Conservation (phyloP, 2,797 vertebrate species). For the Pristis pectinata region DNA sequence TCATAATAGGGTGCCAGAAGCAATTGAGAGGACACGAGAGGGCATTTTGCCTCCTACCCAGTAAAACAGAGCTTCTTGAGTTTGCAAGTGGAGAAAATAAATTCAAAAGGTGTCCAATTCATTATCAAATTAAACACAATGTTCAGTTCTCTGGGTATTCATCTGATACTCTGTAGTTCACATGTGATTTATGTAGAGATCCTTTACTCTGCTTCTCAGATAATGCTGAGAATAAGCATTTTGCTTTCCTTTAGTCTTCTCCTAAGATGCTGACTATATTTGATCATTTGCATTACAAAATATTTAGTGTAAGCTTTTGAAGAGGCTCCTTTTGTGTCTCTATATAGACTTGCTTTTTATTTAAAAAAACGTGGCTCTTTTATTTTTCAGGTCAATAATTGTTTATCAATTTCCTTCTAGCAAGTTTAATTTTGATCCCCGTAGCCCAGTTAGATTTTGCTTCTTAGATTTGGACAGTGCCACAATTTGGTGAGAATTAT, state of each 20-base stretch:
- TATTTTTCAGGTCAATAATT: not conserved
- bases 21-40: not conserved
- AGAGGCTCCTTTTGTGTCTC: not conserved
- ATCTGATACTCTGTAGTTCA: not conserved
- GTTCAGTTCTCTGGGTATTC: not conserved
- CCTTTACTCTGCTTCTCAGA: not conserved
- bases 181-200: not conserved
- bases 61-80: not conserved
- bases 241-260: not conserved
- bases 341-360: not conserved
- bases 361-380: not conserved
- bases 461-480: not conserved
- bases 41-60: not conserved
- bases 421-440: not conserved
- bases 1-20: not conserved
- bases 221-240: not conserved
- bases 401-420: conserved; percentile 11
- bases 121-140: not conserved
- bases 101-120: not conserved
- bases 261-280: not conserved
- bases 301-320: not conserved
- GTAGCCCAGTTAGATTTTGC: not conserved
- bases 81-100: not conserved
- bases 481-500: not conserved
- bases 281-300: not conserved